phyloP scores from a whole-genome alignment of 2,113 vertebrate genomes.

The Phycodurus eques region DNA sequence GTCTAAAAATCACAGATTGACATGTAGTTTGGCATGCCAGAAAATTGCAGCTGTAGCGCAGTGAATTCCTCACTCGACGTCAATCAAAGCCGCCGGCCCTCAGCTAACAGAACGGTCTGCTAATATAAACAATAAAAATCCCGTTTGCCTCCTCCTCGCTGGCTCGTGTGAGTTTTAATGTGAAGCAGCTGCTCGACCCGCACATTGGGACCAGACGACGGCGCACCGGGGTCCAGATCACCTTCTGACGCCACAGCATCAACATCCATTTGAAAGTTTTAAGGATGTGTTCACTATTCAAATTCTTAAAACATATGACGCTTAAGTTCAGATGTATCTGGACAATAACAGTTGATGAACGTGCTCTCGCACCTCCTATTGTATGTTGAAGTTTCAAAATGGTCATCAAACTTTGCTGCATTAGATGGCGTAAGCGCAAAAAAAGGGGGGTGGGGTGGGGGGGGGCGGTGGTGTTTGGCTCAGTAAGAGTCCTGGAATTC shows the following conservation, averaged over 20 bases:
- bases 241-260: constrained; percentile 9
- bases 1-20: neutral
- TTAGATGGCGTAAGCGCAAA: no score
- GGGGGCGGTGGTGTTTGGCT: no score
- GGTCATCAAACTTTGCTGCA: no score
- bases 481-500: no score
- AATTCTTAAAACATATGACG: neutral
- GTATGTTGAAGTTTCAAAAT: no score
- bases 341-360: no score
- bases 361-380: no score
- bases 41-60: neutral
- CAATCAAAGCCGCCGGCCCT: constrained; percentile 20
- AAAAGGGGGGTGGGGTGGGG: no score
- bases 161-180: constrained; percentile 43
- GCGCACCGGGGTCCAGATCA: constrained; percentile 3
- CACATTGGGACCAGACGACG: constrained; percentile 31
- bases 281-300: neutral
- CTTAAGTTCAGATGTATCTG: neutral
- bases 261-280: neutral
- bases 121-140: constrained; percentile 41
- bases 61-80: neutral
- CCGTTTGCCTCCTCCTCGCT: constrained; percentile 19
- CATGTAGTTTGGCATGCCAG: neutral
- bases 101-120: constrained; percentile 36
- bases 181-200: constrained; percentile 60